These are phyloP conservation scores for Acanthornis magna DNA, from an alignment of 2,797 vertebrate species.

Conservation along the genomic window DNA sequence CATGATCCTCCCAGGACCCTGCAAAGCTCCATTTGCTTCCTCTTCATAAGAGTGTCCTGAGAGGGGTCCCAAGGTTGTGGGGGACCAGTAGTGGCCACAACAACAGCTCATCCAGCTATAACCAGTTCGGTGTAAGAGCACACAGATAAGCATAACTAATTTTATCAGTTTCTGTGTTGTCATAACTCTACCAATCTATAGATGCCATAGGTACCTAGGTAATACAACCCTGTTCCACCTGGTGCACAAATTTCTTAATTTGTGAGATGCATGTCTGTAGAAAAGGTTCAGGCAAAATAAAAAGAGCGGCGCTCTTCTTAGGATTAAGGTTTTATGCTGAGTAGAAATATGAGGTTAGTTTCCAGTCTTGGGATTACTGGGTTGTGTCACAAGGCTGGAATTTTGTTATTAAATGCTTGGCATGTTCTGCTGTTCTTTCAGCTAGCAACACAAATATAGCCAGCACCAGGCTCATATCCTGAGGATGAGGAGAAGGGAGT, in stretches of 20 bases:
- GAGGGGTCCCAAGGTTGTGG: background rate
- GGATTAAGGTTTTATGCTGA: slow-evolving; percentile 1
- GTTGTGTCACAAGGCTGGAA: slow-evolving; percentile 64
- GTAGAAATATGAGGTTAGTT: slow-evolving; percentile 26
- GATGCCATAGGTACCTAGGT: background rate
- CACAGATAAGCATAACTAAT: background rate
- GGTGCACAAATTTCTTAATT: background rate
- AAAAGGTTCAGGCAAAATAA: background rate
- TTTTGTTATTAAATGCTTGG: slow-evolving; percentile 62
- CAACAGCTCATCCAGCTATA: background rate
- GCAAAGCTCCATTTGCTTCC: background rate
- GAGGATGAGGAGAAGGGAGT: background rate
- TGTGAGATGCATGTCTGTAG: background rate
- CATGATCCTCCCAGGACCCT: background rate
- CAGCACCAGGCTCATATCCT: background rate
- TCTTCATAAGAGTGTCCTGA: background rate
- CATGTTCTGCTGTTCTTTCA: slow-evolving; percentile 47
- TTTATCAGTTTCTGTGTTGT: background rate
- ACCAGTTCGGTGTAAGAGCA: background rate
- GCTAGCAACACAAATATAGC: slow-evolving; percentile 40
- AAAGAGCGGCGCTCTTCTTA: background rate
- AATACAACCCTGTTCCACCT: background rate
- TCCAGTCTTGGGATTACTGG: slow-evolving; percentile 22
- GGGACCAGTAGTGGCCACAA: background rate
- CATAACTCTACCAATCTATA: background rate